Percentiles rank a stretch among this genome's conserved stretches.
phyloP scores from a whole-genome alignment of 2,888 invertebrate species.

The Drosophila nigricruria region DNA sequence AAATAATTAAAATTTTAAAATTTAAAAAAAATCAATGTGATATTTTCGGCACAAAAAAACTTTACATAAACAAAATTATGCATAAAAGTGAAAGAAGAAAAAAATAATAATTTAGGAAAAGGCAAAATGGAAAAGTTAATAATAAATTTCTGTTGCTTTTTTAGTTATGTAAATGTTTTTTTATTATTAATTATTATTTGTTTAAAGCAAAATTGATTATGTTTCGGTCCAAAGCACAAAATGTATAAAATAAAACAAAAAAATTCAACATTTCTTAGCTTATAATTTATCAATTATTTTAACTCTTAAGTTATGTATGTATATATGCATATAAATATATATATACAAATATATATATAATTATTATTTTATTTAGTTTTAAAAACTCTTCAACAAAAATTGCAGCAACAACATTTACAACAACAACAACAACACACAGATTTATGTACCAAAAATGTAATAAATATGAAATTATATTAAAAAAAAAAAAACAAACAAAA shows the following conservation, averaged over 20 bases:
- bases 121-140: conserved; percentile 46
- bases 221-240: conserved; percentile 82
- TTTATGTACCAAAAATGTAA: conserved; percentile 84
- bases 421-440: conserved; percentile 60
- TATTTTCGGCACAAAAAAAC: conserved; percentile 82
- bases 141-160: conserved; percentile 49
- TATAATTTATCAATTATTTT: conserved; percentile 52
- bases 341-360: conserved; percentile 38
- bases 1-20: conserved; percentile 34
- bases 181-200: conserved; percentile 44
- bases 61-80: conserved; percentile 65
- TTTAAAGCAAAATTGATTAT: conserved; percentile 77
- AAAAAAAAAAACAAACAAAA: conserved; percentile 48
- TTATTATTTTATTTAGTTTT: conserved; percentile 66
- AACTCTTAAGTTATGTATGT: conserved; percentile 61
- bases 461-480: conserved; percentile 81
- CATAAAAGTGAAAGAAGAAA: conserved; percentile 36
- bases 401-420: conserved; percentile 36
- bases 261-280: conserved; percentile 35
- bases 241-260: conserved; percentile 74
- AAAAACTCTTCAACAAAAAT: conserved; percentile 52
- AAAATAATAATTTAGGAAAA: conserved; percentile 42
- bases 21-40: conserved; percentile 73
- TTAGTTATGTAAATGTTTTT: conserved; percentile 54
- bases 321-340: conserved; percentile 33